phyloP scores from a whole-genome alignment of 2,797 vertebrate species.

The Catostomus latipinnis region DNA sequence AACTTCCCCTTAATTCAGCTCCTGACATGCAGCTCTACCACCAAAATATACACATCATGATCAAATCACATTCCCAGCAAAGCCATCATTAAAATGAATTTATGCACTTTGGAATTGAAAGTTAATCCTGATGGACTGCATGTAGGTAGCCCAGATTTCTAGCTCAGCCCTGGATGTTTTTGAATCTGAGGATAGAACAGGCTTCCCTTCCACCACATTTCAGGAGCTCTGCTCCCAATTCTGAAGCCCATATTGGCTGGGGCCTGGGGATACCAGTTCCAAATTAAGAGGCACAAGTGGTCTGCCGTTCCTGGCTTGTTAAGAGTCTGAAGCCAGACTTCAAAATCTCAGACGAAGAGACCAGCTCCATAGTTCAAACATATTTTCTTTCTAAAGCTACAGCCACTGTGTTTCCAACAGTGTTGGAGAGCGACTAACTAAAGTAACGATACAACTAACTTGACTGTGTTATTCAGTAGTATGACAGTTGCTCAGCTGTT shows the following conservation, averaged over 20 bases:
- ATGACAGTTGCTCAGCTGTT: background rate
- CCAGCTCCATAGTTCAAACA: constrained; percentile 57
- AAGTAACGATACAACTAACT: background rate
- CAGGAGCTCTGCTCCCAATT: constrained; percentile 48
- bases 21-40: background rate
- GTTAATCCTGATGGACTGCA: constrained; percentile 51
- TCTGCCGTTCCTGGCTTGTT: constrained; percentile 56
- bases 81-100: constrained; percentile 48
- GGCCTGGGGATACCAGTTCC: constrained; percentile 55
- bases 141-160: constrained; percentile 57
- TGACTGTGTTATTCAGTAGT: background rate
- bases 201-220: constrained; percentile 38
- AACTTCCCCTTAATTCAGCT: background rate
- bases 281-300: constrained; percentile 50
- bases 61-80: constrained; percentile 34
- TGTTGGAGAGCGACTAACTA: background rate
- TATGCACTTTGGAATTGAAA: constrained; percentile 50
- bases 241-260: constrained; percentile 45
- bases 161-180: constrained; percentile 48
- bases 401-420: constrained; percentile 19
- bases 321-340: constrained; percentile 55
- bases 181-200: constrained; percentile 32
- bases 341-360: constrained; percentile 52
- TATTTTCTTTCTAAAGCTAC: constrained; percentile 33
- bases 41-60: constrained; percentile 33